These are phyloP conservation scores for Phrynocephalus forsythii DNA, from an alignment of 2,797 vertebrate species.

Conservation along the genomic window DNA sequence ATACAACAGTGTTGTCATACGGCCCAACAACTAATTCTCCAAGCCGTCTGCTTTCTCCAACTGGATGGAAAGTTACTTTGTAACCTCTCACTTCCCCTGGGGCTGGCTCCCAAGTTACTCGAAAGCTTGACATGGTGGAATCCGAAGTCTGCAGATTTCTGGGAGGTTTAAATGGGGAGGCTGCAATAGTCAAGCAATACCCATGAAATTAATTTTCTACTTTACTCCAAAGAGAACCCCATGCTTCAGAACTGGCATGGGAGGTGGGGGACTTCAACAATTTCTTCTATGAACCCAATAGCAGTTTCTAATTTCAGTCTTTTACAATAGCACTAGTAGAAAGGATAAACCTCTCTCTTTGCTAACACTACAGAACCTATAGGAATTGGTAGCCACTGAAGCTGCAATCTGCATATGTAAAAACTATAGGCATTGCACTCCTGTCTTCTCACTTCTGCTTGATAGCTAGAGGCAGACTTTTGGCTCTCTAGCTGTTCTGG, in stretches of 20 bases:
- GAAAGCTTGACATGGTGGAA: slow-evolving; percentile 91
- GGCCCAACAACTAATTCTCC: slow-evolving; percentile 90
- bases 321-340: too few species aligned
- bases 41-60: slow-evolving; percentile 80
- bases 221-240: neutral
- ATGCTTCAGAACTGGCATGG: neutral
- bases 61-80: slow-evolving; percentile 93
- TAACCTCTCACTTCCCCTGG: slow-evolving; percentile 91
- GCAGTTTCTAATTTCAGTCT: neutral
- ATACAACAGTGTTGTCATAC: slow-evolving; percentile 92
- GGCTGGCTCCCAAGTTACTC: slow-evolving; percentile 93
- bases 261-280: too few species aligned
- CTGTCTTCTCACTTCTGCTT: neutral
- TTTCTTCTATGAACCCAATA: neutral
- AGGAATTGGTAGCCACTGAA: neutral
- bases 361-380: neutral
- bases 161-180: slow-evolving; percentile 90
- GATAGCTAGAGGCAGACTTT: neutral
- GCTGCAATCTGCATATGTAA: neutral
- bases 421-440: neutral
- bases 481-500: neutral
- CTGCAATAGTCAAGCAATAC: slow-evolving; percentile 74
- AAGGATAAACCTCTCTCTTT: neutral
- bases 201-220: slow-evolving; percentile 30
- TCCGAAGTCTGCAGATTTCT: slow-evolving; percentile 95